phyloP scores from a whole-genome alignment of 2,797 vertebrate species.

The Parauchenoglanis ngamensis region DNA sequence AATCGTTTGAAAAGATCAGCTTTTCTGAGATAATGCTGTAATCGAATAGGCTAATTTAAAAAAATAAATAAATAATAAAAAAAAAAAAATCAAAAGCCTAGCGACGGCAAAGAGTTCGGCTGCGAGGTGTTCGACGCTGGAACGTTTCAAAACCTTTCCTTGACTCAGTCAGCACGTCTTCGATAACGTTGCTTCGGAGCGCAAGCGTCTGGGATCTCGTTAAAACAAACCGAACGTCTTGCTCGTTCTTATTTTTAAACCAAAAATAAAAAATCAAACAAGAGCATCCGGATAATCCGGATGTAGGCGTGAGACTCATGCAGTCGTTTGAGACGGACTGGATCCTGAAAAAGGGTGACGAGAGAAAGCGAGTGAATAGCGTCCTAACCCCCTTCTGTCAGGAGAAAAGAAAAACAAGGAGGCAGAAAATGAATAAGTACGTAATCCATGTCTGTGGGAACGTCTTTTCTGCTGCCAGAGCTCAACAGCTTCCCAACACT shows the following conservation, averaged over 20 bases:
- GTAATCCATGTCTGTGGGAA: slow-evolving; percentile 41
- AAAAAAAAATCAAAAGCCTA: neutral
- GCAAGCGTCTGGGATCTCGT: neutral
- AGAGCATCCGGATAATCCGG: neutral
- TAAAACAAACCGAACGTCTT: neutral
- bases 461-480: slow-evolving; percentile 51
- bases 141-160: neutral
- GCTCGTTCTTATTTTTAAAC: neutral
- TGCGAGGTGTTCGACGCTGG: neutral
- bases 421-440: slow-evolving; percentile 37
- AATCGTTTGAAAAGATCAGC: neutral
- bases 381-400: slow-evolving; percentile 14
- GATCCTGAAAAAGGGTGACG: neutral
- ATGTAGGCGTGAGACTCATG: neutral
- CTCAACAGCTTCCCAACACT: slow-evolving; percentile 42
- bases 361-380: neutral
- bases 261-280: neutral
- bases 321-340: neutral
- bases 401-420: slow-evolving; percentile 1
- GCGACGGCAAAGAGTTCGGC: neutral
- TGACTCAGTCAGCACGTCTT: neutral
- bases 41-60: neutral
- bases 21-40: neutral
- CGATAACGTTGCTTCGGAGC: too few species aligned
- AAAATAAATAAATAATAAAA: too few species aligned